phyloP scores from a whole-genome alignment of 1,140 invertebrate species.

The Carcinoscorpius rotundicauda region DNA sequence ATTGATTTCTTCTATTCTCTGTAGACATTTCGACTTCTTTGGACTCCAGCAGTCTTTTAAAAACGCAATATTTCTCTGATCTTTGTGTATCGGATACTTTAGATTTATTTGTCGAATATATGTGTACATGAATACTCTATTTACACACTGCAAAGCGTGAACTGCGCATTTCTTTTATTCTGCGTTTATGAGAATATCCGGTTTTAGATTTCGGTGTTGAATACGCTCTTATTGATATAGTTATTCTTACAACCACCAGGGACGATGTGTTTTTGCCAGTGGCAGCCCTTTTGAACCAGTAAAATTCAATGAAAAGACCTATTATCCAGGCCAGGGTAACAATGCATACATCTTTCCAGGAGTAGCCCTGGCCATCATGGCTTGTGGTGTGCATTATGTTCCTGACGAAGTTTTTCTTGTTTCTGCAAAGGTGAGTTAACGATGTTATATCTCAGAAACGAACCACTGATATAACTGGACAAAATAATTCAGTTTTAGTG shows the following conservation, averaged over 20 bases:
- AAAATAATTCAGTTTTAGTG: background rate
- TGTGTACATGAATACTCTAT: too few species aligned
- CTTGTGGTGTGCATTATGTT: constrained; percentile 65
- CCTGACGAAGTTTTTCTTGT: constrained; percentile 79
- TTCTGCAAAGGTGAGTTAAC: constrained; percentile 54
- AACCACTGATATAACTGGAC: constrained; percentile 12
- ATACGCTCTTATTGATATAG: too few species aligned
- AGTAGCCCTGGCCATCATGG: constrained; percentile 76
- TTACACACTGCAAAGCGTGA: too few species aligned
- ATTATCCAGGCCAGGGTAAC: constrained; percentile 75
- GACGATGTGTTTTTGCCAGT: constrained; percentile 76
- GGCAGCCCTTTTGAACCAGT: constrained; percentile 85
- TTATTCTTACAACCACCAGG: constrained; percentile 36
- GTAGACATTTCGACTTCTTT: too few species aligned
- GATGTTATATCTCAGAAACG: constrained; percentile 18
- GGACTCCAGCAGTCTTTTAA: too few species aligned
- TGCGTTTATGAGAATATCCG: too few species aligned
- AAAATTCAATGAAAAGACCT: constrained; percentile 58
- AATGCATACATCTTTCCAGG: constrained; percentile 96
- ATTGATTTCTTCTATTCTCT: too few species aligned
- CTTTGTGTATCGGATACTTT: too few species aligned
- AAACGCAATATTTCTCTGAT: too few species aligned
- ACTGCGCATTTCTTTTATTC: too few species aligned
- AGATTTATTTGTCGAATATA: too few species aligned
- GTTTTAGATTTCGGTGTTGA: too few species aligned